A percentile compares a stretch with the other conserved stretches of the same genome.
These are phyloP conservation scores for Tangara arthus DNA, from an alignment of 2,797 vertebrate genomes.

Conservation along the genomic window DNA sequence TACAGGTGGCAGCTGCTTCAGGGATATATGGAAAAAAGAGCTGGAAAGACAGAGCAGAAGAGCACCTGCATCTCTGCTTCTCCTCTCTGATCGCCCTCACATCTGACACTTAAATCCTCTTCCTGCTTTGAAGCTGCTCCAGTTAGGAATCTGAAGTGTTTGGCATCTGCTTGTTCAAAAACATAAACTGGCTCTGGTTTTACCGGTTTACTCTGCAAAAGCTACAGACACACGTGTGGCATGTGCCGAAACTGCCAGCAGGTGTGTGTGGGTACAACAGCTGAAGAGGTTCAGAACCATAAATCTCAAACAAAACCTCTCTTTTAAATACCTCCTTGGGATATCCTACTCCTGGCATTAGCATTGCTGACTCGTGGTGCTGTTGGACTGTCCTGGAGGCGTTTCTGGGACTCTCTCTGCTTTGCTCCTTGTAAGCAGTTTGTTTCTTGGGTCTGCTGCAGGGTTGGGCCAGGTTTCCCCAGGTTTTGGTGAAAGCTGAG, in stretches of 20 bases:
- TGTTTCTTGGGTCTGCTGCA: background rate
- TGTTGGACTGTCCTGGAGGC: background rate
- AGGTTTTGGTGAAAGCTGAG: background rate
- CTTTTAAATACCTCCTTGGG: background rate
- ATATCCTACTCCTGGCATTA: background rate
- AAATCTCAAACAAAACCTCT: background rate
- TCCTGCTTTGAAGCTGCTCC: conserved; percentile 15
- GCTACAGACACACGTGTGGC: background rate
- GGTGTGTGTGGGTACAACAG: background rate
- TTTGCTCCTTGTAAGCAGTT: background rate
- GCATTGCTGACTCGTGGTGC: accelerated
- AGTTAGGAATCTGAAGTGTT: background rate
- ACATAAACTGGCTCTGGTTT: background rate
- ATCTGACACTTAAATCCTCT: background rate
- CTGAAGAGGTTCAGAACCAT: background rate
- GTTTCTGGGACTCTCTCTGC: background rate
- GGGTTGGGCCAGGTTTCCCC: background rate
- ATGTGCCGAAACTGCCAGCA: background rate
- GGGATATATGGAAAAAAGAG: background rate
- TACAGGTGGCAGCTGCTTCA: background rate
- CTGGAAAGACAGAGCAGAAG: background rate
- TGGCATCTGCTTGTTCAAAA: background rate
- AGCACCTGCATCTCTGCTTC: background rate
- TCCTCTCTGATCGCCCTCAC: background rate
- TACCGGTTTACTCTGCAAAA: background rate